Percentiles rank a stretch among this genome's conserved stretches.
Conservation (phyloP, 2,888 invertebrate genomes). For the Strigamia crassipes region DNA sequence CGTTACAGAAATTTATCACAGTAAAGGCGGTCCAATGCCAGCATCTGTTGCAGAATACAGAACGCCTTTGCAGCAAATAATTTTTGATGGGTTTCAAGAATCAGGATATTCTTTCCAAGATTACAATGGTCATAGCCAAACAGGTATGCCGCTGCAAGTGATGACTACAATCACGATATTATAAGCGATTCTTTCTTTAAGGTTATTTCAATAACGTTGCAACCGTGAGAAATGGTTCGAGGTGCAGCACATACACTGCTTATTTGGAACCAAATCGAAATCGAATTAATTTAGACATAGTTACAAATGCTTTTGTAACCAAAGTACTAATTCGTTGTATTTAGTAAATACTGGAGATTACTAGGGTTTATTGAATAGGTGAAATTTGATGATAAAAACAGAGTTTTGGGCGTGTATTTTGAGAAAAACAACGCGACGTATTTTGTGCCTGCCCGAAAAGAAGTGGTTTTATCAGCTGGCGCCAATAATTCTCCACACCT, state of each 20-base stretch:
- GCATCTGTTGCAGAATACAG: constrained; percentile 51
- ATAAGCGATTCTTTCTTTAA: neutral
- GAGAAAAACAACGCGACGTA: constrained; percentile 73
- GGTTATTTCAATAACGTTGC: constrained; percentile 49
- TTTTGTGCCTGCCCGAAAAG: constrained; percentile 76
- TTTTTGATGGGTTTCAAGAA: constrained; percentile 51
- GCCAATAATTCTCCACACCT: constrained; percentile 91
- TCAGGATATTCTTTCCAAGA: constrained; percentile 52
- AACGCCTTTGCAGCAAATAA: constrained; percentile 50
- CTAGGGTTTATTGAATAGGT: neutral
- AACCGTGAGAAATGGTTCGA: constrained; percentile 52
- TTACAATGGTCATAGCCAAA: constrained; percentile 51
- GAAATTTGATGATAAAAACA: constrained; percentile 63
- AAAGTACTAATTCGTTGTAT: constrained; percentile 53
- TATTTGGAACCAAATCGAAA: constrained; percentile 65
- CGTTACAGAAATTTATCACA: constrained; percentile 49
- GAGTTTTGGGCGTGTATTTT: constrained; percentile 82
- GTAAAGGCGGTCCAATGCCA: constrained; percentile 51
- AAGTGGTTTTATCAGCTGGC: constrained; percentile 87
- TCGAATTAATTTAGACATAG: constrained; percentile 65
- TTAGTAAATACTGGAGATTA: neutral
- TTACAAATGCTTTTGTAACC: constrained; percentile 64
- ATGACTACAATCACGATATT: too few relatives aligned
- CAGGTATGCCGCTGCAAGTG: too few relatives aligned
- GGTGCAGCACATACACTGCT: constrained; percentile 53